Percentiles rank a stretch among this genome's conserved stretches.
These are phyloP conservation scores for Corythaeola cristata DNA, from an alignment of 2,113 vertebrate species.

Conservation along the genomic window DNA sequence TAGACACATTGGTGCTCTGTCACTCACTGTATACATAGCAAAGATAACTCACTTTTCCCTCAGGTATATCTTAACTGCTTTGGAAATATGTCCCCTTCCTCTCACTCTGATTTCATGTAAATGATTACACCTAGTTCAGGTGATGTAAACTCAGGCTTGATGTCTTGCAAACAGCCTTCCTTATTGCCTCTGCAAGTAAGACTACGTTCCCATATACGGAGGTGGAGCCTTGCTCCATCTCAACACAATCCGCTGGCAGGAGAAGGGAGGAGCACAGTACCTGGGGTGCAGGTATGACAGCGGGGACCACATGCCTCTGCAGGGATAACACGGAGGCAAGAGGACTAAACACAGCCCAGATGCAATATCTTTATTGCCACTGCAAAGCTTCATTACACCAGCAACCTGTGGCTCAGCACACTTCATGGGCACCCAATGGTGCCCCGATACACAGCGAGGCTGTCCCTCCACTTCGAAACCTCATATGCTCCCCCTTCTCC, in stretches of 20 bases:
- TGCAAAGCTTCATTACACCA: not conserved
- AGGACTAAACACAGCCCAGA: not conserved
- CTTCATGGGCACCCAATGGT: rapidly evolving
- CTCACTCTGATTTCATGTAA: not conserved
- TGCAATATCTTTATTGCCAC: not conserved
- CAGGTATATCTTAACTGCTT: not conserved
- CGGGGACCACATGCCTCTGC: not conserved
- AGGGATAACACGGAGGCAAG: not conserved
- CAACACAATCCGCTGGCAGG: not conserved
- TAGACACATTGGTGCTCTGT: not conserved
- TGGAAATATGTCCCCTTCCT: not conserved
- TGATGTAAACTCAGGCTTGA: not conserved
- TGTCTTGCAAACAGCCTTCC: not conserved
- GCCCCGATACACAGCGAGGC: not conserved
- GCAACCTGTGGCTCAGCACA: not conserved
- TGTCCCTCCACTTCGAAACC: not conserved
- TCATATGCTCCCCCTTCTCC: not conserved
- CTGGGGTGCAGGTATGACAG: rapidly evolving
- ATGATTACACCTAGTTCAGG: not conserved
- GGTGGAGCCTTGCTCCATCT: not conserved
- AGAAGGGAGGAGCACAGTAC: not conserved
- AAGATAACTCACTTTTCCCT: not conserved
- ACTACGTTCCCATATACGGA: not conserved
- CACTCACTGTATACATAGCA: rapidly evolving
- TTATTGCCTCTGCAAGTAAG: not conserved